Percentiles rank a stretch among this genome's conserved stretches.
Conservation (phyloP, 2,113 vertebrate genomes). For the Platichthys stellatus region DNA sequence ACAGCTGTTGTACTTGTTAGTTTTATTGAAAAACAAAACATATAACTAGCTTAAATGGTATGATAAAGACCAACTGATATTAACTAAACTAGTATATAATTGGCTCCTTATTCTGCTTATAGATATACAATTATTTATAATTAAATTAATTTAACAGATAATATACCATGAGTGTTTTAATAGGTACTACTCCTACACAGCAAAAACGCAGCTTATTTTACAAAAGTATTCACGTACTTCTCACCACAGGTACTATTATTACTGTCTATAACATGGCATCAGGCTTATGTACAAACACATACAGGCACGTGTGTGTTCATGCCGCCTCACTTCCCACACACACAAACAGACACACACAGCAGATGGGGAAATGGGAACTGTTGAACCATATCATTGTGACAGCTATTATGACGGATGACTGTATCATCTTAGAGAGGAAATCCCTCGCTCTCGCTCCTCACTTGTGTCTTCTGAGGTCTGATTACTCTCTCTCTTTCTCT, state of each 20-base stretch:
- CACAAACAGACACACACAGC: conserved; percentile 48
- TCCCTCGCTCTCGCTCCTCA: conserved; percentile 49
- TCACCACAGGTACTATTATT: not conserved
- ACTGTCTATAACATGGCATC: not conserved
- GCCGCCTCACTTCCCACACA: conserved; percentile 31
- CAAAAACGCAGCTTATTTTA: not conserved
- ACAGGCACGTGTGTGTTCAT: conserved; percentile 15
- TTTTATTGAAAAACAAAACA: too few relatives aligned
- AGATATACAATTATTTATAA: too few relatives aligned
- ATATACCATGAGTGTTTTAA: too few relatives aligned
- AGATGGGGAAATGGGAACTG: conserved; percentile 67
- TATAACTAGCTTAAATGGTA: too few relatives aligned
- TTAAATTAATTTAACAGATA: too few relatives aligned
- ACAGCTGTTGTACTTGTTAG: too few relatives aligned
- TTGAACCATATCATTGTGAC: conserved; percentile 74
- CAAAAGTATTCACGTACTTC: not conserved
- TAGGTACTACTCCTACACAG: not conserved
- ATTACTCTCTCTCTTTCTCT: conserved; percentile 37
- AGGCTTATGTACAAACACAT: conserved; percentile 30
- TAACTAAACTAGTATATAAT: too few relatives aligned
- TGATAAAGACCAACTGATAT: too few relatives aligned
- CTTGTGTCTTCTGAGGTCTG: conserved; percentile 54
- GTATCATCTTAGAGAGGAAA: conserved; percentile 69
- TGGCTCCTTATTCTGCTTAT: too few relatives aligned
- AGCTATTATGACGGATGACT: conserved; percentile 78